Evolutionary conservation across 2,797 vertebrate genomes (phyloP).

Genomic region (Bradypodion ventrale): DNA sequence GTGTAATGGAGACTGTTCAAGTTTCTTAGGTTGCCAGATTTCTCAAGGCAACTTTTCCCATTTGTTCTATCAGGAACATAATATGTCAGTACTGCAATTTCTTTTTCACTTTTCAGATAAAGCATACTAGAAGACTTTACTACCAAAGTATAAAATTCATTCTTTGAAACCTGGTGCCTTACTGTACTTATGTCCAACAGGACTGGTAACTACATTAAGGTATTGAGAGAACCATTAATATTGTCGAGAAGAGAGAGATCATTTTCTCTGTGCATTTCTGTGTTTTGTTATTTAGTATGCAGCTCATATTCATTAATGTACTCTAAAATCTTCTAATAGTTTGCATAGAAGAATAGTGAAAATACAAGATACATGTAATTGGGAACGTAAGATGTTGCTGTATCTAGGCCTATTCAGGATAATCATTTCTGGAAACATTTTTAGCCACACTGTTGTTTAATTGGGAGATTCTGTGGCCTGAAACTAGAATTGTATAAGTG

Average conservation of each 20-base stretch:
- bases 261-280: not conserved
- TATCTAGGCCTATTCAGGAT: not conserved
- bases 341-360: not conserved
- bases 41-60: not conserved
- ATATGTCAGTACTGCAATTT: not conserved
- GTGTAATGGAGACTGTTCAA: rapidly evolving
- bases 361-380: not conserved
- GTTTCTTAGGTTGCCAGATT: not conserved
- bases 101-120: slow-evolving; percentile 17
- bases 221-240: not conserved
- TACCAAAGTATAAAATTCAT: not conserved
- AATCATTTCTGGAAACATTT: not conserved
- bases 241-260: not conserved
- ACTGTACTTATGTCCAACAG: not conserved
- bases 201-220: not conserved
- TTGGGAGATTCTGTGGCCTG: not conserved
- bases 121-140: not conserved
- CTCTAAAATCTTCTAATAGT: not conserved
- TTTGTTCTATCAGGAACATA: not conserved
- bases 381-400: not conserved
- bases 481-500: not conserved
- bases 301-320: not conserved
- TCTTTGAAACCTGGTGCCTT: not conserved
- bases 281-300: not conserved
- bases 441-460: not conserved